Evolutionary conservation across 1,140 invertebrate genomes (phyloP).

Genomic region (Euglossa dilemma): DNA sequence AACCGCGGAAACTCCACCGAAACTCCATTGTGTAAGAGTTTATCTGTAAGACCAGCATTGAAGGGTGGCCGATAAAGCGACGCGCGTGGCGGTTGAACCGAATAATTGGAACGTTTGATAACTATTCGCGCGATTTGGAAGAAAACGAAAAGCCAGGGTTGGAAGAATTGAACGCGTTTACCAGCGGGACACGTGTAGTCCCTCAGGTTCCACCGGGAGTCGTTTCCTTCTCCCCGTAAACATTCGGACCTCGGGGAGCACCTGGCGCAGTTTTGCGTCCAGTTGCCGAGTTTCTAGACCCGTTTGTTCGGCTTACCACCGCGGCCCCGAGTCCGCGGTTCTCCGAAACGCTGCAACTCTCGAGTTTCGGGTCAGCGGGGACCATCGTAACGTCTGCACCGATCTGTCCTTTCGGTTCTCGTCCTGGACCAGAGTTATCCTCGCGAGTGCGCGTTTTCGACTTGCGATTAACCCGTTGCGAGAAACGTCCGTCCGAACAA

Average conservation of each 20-base stretch:
- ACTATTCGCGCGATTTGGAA: too few species aligned
- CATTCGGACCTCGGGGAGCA: neutral
- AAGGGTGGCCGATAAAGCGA: too few species aligned
- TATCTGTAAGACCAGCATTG: too few species aligned
- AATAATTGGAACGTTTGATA: too few species aligned
- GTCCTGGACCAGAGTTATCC: neutral
- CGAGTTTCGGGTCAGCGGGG: conserved; percentile 27
- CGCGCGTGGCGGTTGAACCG: too few species aligned
- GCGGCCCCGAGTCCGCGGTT: conserved; percentile 25
- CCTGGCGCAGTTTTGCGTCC: neutral
- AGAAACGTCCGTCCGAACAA: neutral
- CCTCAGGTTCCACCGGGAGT: neutral
- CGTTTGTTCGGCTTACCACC: conserved; percentile 16
- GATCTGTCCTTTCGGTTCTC: neutral
- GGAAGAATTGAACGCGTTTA: neutral
- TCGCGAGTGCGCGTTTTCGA: conserved; percentile 17
- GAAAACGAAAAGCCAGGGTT: too few species aligned
- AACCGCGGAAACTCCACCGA: neutral
- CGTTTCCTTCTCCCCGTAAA: neutral
- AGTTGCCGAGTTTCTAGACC: conserved; percentile 21
- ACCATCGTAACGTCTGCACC: neutral
- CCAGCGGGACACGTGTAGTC: neutral
- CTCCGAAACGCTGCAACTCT: conserved; percentile 30
- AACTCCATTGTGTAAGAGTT: too few species aligned
- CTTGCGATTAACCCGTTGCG: neutral